Evolutionary conservation across 1,140 invertebrate species (phyloP).

Genomic region (Littorina saxatilis): DNA sequence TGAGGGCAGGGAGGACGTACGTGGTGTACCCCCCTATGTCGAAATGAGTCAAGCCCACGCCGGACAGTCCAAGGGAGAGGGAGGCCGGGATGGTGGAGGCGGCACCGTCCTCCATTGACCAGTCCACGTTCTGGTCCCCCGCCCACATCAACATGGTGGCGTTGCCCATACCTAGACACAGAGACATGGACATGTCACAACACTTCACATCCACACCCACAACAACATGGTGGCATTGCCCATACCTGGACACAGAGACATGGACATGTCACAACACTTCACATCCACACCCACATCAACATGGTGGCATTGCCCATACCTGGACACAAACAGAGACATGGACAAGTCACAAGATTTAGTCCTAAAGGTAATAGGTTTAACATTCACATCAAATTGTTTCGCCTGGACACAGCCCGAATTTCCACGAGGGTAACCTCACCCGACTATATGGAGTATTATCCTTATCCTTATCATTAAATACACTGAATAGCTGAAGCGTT

Average conservation of each 20-base stretch:
- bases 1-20: conserved; percentile 22
- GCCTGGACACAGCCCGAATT: no score
- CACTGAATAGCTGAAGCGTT: no score
- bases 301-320: conserved; percentile 65
- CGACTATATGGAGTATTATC: no score
- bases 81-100: conserved; percentile 70
- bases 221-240: conserved; percentile 66
- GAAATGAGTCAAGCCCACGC: conserved; percentile 74
- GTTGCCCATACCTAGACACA: conserved; percentile 56
- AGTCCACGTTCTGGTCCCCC: conserved; percentile 77
- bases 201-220: conserved; percentile 76
- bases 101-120: conserved; percentile 70
- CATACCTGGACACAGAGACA: conserved; percentile 54
- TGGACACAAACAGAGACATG: no score
- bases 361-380: no score
- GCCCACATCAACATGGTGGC: conserved; percentile 73
- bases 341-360: no score
- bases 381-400: no score
- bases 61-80: conserved; percentile 69
- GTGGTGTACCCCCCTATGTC: conserved; percentile 77
- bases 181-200: no score
- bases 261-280: no score
- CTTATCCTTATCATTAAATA: no score
- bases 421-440: no score
- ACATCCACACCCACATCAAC: conserved; percentile 74